These are phyloP conservation scores for mouse (Mus musculus) DNA, from an alignment of 2,113 vertebrate genomes.

Conservation along the genomic window DNA sequence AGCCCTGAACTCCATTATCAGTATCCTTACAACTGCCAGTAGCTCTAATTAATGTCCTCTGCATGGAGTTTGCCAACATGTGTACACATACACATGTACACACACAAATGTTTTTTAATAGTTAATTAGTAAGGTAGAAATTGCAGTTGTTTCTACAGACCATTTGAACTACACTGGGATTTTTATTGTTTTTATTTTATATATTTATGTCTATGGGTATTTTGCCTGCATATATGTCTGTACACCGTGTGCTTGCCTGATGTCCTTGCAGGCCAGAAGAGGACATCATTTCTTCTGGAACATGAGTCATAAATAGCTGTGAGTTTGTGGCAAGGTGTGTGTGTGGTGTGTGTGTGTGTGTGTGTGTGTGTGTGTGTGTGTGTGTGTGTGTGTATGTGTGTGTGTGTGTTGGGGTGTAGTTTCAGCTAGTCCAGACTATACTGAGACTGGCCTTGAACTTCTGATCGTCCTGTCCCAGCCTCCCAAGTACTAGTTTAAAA, in stretches of 20 bases:
- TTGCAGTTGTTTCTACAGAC: not conserved
- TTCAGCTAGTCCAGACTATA: not conserved
- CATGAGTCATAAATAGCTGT: not conserved
- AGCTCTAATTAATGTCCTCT: not conserved
- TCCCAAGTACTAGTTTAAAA: not conserved
- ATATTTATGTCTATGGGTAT: not conserved
- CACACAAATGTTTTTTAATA: not conserved
- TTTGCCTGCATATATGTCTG: not conserved
- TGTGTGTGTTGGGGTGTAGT: not conserved
- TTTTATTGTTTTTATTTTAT: not conserved
- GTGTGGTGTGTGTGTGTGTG: too few species aligned
- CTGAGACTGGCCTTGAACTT: not conserved
- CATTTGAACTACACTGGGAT: not conserved
- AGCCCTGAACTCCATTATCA: not conserved
- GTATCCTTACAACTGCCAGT: not conserved
- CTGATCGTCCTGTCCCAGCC: not conserved
- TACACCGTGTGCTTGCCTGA: not conserved
- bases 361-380: too few species aligned
- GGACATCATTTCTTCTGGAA: not conserved
- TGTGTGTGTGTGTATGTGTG: too few species aligned
- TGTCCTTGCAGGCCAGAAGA: not conserved
- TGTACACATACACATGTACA: not conserved
- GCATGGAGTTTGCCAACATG: not conserved
- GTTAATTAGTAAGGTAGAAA: not conserved
- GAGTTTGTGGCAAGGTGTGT: not conserved